Conservation (phyloP, 2,113 vertebrate species). For the Rissa tridactyla region DNA sequence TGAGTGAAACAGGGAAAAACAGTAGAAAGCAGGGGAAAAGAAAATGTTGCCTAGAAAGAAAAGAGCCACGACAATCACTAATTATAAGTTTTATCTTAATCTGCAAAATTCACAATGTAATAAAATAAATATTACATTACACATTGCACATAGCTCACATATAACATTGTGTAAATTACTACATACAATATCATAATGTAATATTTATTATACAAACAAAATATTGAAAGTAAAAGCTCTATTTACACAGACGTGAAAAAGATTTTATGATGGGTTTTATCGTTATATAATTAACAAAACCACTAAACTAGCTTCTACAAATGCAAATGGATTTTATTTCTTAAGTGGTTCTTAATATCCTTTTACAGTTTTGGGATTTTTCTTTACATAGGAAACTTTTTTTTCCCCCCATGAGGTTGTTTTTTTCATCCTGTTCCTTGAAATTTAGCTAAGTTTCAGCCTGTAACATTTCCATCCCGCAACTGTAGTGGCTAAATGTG, state of each 20-base stretch:
- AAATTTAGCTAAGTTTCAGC: neutral
- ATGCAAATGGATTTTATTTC: neutral
- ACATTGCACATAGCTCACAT: fast-evolving
- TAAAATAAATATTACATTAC: neutral
- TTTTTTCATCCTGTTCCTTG: neutral
- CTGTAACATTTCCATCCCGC: neutral
- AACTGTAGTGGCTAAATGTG: neutral
- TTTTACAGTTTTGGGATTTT: neutral
- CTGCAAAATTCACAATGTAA: neutral
- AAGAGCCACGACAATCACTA: neutral
- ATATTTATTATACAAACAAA: neutral
- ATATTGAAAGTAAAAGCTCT: neutral
- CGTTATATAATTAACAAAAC: neutral
- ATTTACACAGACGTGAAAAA: neutral
- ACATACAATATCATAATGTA: neutral
- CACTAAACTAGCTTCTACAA: neutral
- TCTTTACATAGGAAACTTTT: neutral
- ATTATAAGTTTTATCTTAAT: neutral
- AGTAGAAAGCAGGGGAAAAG: neutral
- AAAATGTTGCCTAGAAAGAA: neutral
- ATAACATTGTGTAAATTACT: neutral
- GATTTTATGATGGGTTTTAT: neutral
- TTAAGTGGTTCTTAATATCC: neutral
- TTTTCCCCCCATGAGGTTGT: neutral
- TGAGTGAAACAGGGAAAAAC: neutral